Evolutionary conservation across 2,797 vertebrate species (phyloP).

Genomic region (Poecilia picta): DNA sequence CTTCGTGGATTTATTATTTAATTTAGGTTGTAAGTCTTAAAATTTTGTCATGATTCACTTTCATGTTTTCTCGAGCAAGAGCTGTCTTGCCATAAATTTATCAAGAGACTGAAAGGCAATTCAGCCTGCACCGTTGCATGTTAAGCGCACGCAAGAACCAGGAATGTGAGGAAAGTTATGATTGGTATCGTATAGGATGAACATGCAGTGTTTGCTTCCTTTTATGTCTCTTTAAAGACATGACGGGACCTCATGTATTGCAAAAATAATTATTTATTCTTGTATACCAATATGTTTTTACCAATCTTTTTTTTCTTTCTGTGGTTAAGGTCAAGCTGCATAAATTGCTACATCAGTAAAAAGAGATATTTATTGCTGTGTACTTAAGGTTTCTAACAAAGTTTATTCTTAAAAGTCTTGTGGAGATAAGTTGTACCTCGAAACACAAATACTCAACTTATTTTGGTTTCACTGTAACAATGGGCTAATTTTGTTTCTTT

Average conservation of each 20-base stretch:
- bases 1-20: constrained; percentile 16
- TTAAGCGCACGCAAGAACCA: not conserved
- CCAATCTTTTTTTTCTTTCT: not conserved
- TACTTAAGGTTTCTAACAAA: not conserved
- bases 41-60: not conserved
- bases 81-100: constrained; percentile 1
- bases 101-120: not conserved
- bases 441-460: not conserved
- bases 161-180: not conserved
- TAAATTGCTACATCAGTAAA: not conserved
- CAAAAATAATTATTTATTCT: not conserved
- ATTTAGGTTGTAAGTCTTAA: constrained; percentile 4
- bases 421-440: not conserved
- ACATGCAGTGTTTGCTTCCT: constrained; percentile 1
- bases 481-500: not conserved
- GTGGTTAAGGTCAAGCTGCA: not conserved
- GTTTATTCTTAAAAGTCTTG: not conserved
- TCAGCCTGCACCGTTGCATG: not conserved
- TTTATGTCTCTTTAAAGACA: not conserved
- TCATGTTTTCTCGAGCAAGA: not conserved
- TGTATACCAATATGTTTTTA: not conserved
- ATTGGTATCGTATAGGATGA: not conserved
- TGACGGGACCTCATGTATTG: not conserved
- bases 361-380: not conserved
- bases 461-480: not conserved